phyloP scores from a whole-genome alignment of 2,113 vertebrate species.

The Rattus rattus region DNA sequence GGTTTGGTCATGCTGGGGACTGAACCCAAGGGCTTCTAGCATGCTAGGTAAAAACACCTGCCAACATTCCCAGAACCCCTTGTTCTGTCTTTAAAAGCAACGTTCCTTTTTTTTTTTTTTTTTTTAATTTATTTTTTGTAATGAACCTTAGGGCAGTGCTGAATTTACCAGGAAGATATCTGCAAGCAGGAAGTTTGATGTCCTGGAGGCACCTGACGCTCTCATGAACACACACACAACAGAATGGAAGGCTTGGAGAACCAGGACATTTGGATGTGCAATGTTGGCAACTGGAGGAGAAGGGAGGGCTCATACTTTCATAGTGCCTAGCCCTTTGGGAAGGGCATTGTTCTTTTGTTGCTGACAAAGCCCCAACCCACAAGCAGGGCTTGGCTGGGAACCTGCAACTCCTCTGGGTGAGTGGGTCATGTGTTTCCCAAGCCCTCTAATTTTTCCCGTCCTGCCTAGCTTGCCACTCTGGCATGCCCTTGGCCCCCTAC shows the following conservation, averaged over 20 bases:
- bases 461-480: neutral
- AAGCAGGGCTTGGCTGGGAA: conserved; percentile 61
- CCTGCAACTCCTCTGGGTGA: conserved; percentile 29
- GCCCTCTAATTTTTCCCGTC: neutral
- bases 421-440: conserved; percentile 73
- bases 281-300: too few relatives aligned
- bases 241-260: neutral
- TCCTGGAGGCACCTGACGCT: neutral
- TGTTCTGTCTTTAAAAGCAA: neutral
- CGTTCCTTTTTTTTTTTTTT: neutral
- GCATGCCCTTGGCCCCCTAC: neutral
- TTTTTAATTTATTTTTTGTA: neutral
- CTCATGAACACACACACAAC: neutral
- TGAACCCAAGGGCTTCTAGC: neutral
- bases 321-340: neutral
- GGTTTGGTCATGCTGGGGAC: neutral
- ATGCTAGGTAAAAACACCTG: neutral
- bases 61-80: too few relatives aligned
- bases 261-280: neutral
- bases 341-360: conserved; percentile 61
- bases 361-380: conserved; percentile 58
- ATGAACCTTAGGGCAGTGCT: neutral
- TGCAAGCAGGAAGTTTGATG: neutral
- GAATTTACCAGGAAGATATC: neutral
- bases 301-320: neutral